A percentile compares a stretch with the other conserved stretches of the same genome.
Evolutionary conservation across 2,888 invertebrate genomes (phyloP).

Genomic region (Lasiommata megera): DNA sequence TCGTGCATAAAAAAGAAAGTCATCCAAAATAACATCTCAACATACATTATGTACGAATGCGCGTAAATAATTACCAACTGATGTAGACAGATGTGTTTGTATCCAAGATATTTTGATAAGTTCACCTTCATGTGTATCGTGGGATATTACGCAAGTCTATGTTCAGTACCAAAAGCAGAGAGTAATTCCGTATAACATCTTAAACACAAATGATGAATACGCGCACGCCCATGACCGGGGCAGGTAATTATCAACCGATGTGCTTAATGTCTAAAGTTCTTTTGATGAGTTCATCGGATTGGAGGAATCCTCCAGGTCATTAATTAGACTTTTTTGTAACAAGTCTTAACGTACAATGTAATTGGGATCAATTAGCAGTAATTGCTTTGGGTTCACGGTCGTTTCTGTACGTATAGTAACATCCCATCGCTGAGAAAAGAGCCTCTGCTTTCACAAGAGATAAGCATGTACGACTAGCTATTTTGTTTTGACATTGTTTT

Average conservation of each 20-base stretch:
- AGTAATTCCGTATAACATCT: conserved; percentile 69
- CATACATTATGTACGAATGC: no score
- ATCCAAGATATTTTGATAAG: no score
- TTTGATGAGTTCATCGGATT: conserved; percentile 70
- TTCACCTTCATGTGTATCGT: no score
- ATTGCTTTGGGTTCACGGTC: conserved; percentile 7
- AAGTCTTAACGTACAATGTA: conserved; percentile 16
- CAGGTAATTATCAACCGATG: conserved; percentile 75
- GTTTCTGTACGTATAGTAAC: background rate
- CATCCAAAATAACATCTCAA: no score
- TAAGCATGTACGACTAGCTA: background rate
- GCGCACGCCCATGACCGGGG: conserved; percentile 69
- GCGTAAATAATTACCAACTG: no score
- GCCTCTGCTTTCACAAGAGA: background rate
- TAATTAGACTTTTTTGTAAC: conserved; percentile 49
- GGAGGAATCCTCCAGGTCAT: conserved; percentile 47
- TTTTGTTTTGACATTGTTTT: background rate
- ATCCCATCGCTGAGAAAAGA: background rate
- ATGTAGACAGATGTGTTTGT: no score
- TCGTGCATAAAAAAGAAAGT: no score
- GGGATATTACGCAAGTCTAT: background rate
- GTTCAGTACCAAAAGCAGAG: conserved; percentile 20
- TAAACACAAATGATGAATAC: conserved; percentile 75
- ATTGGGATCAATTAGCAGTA: conserved; percentile 13
- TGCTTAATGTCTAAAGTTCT: conserved; percentile 65